A percentile compares a stretch with the other conserved stretches of the same genome.
Conservation (phyloP, 2,113 vertebrate species). For the Oreocharis arfaki region DNA sequence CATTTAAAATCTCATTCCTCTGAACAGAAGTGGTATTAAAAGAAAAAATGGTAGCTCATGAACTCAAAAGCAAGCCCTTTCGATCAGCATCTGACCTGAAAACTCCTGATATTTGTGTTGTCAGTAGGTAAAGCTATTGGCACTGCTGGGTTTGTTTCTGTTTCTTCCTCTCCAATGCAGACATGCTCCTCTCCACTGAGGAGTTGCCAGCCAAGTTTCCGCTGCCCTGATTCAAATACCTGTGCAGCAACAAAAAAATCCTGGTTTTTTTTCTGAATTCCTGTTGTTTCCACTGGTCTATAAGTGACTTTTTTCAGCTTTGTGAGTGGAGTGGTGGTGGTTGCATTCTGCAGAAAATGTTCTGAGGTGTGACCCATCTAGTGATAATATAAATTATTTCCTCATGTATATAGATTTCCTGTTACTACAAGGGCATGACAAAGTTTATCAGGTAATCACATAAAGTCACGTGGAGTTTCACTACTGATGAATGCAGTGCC, state of each 20-base stretch:
- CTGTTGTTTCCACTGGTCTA: not conserved
- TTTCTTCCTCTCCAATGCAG: not conserved
- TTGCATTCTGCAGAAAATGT: not conserved
- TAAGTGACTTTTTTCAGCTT: not conserved
- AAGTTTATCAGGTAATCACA: not conserved
- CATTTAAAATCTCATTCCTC: not conserved
- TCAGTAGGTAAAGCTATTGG: not conserved
- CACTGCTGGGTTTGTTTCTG: not conserved
- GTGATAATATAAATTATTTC: not conserved
- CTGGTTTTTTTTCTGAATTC: not conserved
- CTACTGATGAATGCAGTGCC: not conserved
- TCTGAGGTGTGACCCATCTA: not conserved
- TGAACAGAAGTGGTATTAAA: not conserved
- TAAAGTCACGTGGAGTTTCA: not conserved
- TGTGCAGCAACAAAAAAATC: not conserved
- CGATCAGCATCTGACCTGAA: not conserved
- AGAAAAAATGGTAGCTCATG: not conserved
- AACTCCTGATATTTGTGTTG: fast-evolving
- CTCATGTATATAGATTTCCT: not conserved
- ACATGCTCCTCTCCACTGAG: not conserved
- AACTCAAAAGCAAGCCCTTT: not conserved
- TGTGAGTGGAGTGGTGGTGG: not conserved
- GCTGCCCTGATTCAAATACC: not conserved
- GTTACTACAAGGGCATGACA: not conserved
- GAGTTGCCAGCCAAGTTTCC: not conserved